These are phyloP conservation scores for Bubo scandiacus DNA, from an alignment of 2,113 vertebrate genomes.

Conservation along the genomic window DNA sequence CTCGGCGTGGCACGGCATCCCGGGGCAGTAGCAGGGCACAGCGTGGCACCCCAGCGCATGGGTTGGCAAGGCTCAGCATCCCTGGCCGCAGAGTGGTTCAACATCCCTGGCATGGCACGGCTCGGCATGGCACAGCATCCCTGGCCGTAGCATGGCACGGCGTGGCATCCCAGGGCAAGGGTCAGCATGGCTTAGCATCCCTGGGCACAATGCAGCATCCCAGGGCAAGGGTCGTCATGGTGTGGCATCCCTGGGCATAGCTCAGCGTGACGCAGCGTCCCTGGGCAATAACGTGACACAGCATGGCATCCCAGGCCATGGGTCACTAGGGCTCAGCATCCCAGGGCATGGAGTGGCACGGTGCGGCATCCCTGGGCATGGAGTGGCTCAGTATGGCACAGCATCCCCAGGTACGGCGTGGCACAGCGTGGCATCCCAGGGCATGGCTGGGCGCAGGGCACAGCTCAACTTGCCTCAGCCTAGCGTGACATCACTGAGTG, in stretches of 20 bases:
- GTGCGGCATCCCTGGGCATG: too few relatives aligned
- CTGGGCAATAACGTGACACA: too few relatives aligned
- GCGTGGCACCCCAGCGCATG: too few relatives aligned
- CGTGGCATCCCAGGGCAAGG: neutral
- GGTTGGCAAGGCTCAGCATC: neutral
- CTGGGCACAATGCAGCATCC: neutral
- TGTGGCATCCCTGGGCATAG: neutral
- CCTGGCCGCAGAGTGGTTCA: accelerated
- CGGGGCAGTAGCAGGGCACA: neutral
- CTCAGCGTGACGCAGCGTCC: too few relatives aligned
- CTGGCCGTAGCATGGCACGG: neutral
- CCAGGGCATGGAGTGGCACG: too few relatives aligned
- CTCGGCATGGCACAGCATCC: neutral
- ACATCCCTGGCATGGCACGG: neutral
- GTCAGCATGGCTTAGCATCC: neutral
- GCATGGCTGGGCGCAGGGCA: neutral
- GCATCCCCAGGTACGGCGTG: neutral
- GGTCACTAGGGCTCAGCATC: neutral
- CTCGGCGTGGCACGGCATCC: neutral
- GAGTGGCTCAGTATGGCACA: neutral
- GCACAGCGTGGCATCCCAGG: neutral
- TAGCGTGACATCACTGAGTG: too few relatives aligned
- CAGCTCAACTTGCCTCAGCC: too few relatives aligned
- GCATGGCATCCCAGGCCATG: too few relatives aligned
- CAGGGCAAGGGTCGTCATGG: neutral